Conservation (phyloP, 2,888 invertebrate genomes). For the Lasioglossum leucozonium region DNA sequence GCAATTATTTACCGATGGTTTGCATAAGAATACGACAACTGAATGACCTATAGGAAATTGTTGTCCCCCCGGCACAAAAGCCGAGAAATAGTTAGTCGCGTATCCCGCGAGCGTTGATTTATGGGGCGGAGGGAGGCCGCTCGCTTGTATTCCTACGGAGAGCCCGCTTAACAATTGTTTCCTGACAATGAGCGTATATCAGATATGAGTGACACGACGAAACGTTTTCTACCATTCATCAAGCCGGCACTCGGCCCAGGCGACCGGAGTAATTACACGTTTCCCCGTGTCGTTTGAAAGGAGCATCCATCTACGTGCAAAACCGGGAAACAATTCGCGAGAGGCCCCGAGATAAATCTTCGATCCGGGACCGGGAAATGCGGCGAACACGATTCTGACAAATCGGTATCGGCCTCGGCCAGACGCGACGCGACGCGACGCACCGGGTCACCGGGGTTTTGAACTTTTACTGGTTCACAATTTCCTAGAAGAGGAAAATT, state of each 20-base stretch:
- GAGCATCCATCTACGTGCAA: conserved; percentile 64
- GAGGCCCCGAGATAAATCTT: conserved; percentile 49
- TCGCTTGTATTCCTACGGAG: conserved; percentile 63
- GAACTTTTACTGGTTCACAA: background rate
- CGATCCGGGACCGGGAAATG: conserved; percentile 18
- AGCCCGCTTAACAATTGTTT: conserved; percentile 72
- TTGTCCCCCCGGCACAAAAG: conserved; percentile 56
- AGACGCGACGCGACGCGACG: background rate
- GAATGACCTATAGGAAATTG: conserved; percentile 72
- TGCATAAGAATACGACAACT: conserved; percentile 66
- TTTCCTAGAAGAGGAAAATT: too few relatives aligned
- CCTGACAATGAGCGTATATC: conserved; percentile 74
- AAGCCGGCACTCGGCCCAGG: conserved; percentile 67
- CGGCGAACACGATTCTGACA: background rate
- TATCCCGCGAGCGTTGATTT: conserved; percentile 64
- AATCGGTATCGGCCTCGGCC: background rate
- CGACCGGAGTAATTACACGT: conserved; percentile 72
- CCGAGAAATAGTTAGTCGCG: conserved; percentile 67
- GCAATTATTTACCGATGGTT: conserved; percentile 68
- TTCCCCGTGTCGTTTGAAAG: conserved; percentile 69
- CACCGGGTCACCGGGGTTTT: background rate
- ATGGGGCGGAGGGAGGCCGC: conserved; percentile 60
- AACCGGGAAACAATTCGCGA: conserved; percentile 52
- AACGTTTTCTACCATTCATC: conserved; percentile 74
- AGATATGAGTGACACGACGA: conserved; percentile 72